Base-by-base conservation (phyloP, 2,888 invertebrate species). In the Eristalis tenax region DNA sequence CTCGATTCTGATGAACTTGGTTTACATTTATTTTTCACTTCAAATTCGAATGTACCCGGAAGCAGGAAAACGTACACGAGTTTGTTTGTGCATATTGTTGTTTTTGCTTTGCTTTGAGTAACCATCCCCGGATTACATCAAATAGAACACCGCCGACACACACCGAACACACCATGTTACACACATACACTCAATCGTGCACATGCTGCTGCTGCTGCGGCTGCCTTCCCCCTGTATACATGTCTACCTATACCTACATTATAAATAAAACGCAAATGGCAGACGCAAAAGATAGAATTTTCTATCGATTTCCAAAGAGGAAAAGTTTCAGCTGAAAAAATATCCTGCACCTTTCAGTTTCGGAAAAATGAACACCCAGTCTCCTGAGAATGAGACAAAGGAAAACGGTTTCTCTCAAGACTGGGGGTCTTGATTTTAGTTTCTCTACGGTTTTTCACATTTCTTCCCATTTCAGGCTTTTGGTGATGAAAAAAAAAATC, bases 221-320 rank as follows among this genome's bases (percentile, higher is more conserved):
- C 10, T 56, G 69, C 73, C 43, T 43, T 10, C 18, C 32, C 8
- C 80, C 10, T 56, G 65, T 82, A 50, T 82, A 69, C 23, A 40
- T 65, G 40, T 26, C 26, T 22, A 13, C 22, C 50, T 18, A 66
- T 43, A 43, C 71, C 40, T 40, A 78, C 64, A 66, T 66, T 63
- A 75, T 71, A 78, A 82, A 81, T 83, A 77, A 86, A 88, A 87
- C 80, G 86, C 83, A 87, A 77, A 80, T 77, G 82, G 80, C 82
- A 75, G 83, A 83, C 71, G 84, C 79, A 89, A 86, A 83, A 80
- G 74, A 84, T 88, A 89, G 81, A 90, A 89, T 89, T 90, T 90
- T 90, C 90, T 89, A 90, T 90, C 82, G 90, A 91, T 90, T 90
- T 90, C 89, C 86, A 89, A 78, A 79, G 81, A 71, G 89, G 35